Conservation (phyloP, 2,113 vertebrate genomes). For the Amphiprion ocellaris region DNA sequence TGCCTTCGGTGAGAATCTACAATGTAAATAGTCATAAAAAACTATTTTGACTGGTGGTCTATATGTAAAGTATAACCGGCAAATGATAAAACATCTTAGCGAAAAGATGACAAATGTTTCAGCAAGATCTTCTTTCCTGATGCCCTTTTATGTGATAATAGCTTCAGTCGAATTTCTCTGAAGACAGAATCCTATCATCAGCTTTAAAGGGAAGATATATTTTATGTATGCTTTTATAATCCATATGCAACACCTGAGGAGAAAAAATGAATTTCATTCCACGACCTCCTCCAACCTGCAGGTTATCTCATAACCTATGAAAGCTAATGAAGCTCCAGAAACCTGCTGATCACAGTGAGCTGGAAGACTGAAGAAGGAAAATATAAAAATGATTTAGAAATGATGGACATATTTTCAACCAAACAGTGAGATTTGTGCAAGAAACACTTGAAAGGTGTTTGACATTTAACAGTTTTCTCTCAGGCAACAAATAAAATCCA, state of each 20-base stretch:
- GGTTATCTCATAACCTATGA: too few relatives aligned
- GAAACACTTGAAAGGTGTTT: too few relatives aligned
- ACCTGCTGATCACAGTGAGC: constrained; percentile 15
- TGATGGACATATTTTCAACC: too few relatives aligned
- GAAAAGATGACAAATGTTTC: constrained; percentile 20
- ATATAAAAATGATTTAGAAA: too few relatives aligned
- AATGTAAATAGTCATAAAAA: too few relatives aligned
- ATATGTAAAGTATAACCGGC: neutral
- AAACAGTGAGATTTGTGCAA: too few relatives aligned
- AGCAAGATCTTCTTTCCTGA: constrained; percentile 21
- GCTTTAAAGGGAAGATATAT: neutral
- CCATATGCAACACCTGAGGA: constrained; percentile 4
- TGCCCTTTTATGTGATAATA: constrained; percentile 43
- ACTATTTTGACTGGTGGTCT: too few relatives aligned
- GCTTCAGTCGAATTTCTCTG: constrained; percentile 1
- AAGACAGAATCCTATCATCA: neutral
- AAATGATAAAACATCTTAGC: constrained; percentile 35
- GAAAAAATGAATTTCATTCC: constrained; percentile 9
- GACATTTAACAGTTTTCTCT: too few relatives aligned
- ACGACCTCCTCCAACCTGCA: neutral
- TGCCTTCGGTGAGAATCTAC: too few relatives aligned
- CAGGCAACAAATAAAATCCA: too few relatives aligned
- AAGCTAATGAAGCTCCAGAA: constrained; percentile 44
- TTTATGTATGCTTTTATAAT: neutral
- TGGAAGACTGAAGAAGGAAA: neutral